phyloP scores from a whole-genome alignment of 2,888 invertebrate species.

The Acanthosepion lycidas region DNA sequence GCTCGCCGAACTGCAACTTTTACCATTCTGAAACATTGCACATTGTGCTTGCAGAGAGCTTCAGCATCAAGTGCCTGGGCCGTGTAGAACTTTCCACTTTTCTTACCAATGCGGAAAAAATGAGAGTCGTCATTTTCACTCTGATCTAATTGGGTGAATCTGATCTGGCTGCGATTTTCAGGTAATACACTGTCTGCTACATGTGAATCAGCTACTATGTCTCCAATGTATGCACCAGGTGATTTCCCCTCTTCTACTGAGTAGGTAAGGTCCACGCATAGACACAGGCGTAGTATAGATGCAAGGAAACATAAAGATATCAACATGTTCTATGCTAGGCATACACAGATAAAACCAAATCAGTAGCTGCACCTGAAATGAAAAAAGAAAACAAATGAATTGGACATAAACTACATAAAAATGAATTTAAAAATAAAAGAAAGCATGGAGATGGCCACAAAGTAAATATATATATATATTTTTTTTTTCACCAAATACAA shows the following conservation, averaged over 20 bases:
- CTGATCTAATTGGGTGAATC: background rate
- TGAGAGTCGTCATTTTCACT: background rate
- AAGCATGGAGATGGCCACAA: background rate
- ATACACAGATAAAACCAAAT: background rate
- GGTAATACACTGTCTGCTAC: background rate
- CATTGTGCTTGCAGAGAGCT: background rate
- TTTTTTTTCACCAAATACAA: too few species aligned
- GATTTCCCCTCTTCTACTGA: background rate
- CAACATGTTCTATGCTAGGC: background rate
- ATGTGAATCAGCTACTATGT: background rate
- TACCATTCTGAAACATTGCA: background rate
- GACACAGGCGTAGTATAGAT: background rate
- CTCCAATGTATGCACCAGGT: background rate
- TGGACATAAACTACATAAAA: background rate
- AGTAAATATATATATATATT: too few species aligned
- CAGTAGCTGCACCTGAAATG: background rate
- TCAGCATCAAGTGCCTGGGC: constrained; percentile 33
- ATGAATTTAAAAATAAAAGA: background rate
- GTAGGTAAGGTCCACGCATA: background rate
- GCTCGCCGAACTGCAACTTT: background rate
- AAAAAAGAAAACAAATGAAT: background rate
- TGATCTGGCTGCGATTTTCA: background rate
- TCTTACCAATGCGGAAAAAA: background rate
- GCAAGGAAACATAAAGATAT: constrained; percentile 2
- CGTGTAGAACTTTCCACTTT: background rate